Conservation (phyloP, 2,797 vertebrate species). For the Arnoldichthys spilopterus region DNA sequence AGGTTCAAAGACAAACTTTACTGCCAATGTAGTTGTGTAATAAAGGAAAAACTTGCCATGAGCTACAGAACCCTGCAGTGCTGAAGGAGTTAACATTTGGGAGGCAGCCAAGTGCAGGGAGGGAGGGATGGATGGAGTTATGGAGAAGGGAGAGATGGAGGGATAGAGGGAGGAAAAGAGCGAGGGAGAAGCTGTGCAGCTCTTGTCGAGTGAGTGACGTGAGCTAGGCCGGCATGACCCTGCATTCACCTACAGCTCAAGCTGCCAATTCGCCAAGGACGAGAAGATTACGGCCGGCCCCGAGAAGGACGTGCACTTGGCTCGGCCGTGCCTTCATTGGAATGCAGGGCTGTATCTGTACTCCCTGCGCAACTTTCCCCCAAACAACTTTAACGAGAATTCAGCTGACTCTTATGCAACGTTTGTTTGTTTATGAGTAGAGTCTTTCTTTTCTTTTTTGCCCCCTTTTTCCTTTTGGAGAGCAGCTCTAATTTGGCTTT, state of each 20-base stretch:
- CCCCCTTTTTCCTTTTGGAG: neutral
- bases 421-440: conserved; percentile 22
- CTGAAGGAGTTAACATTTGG: conserved; percentile 33
- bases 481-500: conserved; percentile 23
- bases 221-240: conserved; percentile 39
- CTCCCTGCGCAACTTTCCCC: conserved; percentile 40
- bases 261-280: conserved; percentile 51
- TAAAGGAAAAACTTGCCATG: too few species aligned
- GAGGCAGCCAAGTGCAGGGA: conserved; percentile 7
- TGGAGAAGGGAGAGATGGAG: neutral
- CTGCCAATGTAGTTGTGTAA: too few species aligned
- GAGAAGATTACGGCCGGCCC: conserved; percentile 44
- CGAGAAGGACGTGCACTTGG: conserved; percentile 56
- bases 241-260: conserved; percentile 40
- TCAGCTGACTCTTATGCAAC: conserved; percentile 30
- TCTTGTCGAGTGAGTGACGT: conserved; percentile 25
- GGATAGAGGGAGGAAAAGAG: conserved; percentile 23
- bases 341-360: conserved; percentile 52
- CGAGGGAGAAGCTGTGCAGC: conserved; percentile 30
- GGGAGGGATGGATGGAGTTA: conserved; percentile 39
- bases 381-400: conserved; percentile 30
- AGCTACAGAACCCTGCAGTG: neutral
- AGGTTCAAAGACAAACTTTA: too few species aligned
- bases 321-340: conserved; percentile 55
- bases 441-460: neutral